Conservation (phyloP, 2,113 vertebrate genomes). For the Pelecanus crispus region DNA sequence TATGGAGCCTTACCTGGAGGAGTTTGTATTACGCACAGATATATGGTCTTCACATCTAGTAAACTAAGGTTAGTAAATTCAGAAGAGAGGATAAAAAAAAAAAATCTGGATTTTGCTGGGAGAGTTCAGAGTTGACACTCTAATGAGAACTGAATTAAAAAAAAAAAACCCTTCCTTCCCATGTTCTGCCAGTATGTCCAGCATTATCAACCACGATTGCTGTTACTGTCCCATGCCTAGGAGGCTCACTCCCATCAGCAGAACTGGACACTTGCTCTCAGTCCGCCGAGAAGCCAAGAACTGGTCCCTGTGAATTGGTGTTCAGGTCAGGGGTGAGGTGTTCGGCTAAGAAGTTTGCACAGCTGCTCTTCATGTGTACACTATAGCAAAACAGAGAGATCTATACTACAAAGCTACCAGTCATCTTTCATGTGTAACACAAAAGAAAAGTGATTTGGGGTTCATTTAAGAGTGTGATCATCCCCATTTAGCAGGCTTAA, state of each 20-base stretch:
- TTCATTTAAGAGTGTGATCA: neutral
- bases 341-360: neutral
- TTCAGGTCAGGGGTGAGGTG: neutral
- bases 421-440: neutral
- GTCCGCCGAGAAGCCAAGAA: neutral
- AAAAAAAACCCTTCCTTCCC: neutral
- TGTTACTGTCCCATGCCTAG: neutral
- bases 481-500: neutral
- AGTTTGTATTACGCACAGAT: neutral
- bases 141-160: neutral
- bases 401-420: neutral
- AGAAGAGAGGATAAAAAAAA: neutral
- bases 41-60: neutral
- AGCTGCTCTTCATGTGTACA: neutral
- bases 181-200: neutral
- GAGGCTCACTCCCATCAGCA: neutral
- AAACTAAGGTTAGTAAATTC: neutral
- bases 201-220: fast-evolving
- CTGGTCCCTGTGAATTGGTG: neutral
- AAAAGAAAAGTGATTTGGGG: neutral
- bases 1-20: neutral
- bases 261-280: neutral
- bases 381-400: neutral
- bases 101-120: neutral
- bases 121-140: neutral